These are phyloP conservation scores for Elgaria multicarinata DNA, from an alignment of 2,113 vertebrate species.

Conservation along the genomic window DNA sequence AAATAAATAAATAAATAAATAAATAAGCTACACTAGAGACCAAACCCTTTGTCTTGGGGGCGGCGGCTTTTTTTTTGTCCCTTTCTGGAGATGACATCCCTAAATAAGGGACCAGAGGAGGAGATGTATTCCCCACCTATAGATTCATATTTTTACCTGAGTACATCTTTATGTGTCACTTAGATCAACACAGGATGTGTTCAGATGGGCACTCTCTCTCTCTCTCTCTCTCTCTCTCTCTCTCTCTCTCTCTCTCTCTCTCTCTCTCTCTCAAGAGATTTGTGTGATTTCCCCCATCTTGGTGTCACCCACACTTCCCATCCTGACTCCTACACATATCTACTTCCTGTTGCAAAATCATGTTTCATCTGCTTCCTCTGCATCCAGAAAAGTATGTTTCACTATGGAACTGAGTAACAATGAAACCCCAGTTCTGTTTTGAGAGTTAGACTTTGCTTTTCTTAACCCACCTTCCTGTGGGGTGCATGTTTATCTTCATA, in stretches of 20 bases:
- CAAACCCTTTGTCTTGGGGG: constrained; percentile 48
- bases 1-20: too few relatives aligned
- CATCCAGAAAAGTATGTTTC: background rate
- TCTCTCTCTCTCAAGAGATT: too few relatives aligned
- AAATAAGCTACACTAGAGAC: constrained; percentile 35
- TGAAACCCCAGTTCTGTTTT: background rate
- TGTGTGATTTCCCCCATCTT: background rate
- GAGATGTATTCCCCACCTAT: background rate
- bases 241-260: too few relatives aligned
- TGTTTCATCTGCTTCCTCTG: background rate
- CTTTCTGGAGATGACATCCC: constrained; percentile 22
- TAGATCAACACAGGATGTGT: background rate
- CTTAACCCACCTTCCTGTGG: background rate
- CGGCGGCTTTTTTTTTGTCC: background rate
- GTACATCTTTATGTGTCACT: background rate
- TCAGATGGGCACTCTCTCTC: too few relatives aligned
- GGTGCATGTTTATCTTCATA: background rate
- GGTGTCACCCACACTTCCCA: background rate
- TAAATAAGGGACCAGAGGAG: constrained; percentile 7
- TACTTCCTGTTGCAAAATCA: background rate
- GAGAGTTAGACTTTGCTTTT: background rate
- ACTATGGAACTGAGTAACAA: background rate
- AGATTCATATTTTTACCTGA: background rate
- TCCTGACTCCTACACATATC: background rate
- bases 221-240: too few relatives aligned